These are phyloP conservation scores for Eumaeus atala DNA, from an alignment of 1,140 invertebrate species.

Conservation along the genomic window DNA sequence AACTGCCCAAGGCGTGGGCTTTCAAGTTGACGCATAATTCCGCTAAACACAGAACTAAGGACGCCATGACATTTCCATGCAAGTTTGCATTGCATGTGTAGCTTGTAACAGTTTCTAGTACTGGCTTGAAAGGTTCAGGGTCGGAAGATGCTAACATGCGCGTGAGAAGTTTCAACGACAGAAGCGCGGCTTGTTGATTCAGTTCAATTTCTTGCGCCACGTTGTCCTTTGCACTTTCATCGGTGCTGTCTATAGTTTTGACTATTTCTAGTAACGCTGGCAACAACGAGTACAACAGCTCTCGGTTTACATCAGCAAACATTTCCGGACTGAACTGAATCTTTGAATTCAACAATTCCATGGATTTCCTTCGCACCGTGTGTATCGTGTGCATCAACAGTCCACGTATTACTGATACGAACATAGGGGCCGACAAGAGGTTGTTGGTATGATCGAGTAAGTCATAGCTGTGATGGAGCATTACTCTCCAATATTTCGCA, in stretches of 20 bases:
- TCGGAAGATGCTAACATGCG: slow-evolving; percentile 79
- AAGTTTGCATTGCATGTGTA: slow-evolving; percentile 77
- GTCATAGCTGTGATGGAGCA: slow-evolving; percentile 85
- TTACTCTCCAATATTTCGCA: slow-evolving; percentile 86
- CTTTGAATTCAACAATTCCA: slow-evolving; percentile 89
- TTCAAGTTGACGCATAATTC: slow-evolving; percentile 85
- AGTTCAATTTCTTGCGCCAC: slow-evolving; percentile 75
- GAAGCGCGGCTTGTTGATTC: slow-evolving; percentile 86
- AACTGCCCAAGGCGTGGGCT: slow-evolving; percentile 80
- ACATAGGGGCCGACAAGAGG: slow-evolving; percentile 83
- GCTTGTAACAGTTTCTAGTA: slow-evolving; percentile 78
- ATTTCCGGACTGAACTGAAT: slow-evolving; percentile 81
- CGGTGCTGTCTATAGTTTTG: slow-evolving; percentile 70
- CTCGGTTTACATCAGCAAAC: slow-evolving; percentile 67
- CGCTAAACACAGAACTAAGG: slow-evolving; percentile 85
- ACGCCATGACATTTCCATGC: slow-evolving; percentile 81
- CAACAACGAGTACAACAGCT: slow-evolving; percentile 76
- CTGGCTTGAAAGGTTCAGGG: slow-evolving; percentile 78
- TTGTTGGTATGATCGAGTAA: slow-evolving; percentile 85
- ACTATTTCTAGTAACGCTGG: slow-evolving; percentile 78
- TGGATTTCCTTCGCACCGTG: slow-evolving; percentile 83
- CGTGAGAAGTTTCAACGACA: slow-evolving; percentile 87
- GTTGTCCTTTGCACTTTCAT: slow-evolving; percentile 48
- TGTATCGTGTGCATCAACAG: slow-evolving; percentile 81
- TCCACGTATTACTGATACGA: slow-evolving; percentile 83